Evolutionary conservation across 2,797 vertebrate genomes (phyloP), one percentile per base, ranked within the genome.

Genomic region (Phoeniculus purpureus): DNA sequence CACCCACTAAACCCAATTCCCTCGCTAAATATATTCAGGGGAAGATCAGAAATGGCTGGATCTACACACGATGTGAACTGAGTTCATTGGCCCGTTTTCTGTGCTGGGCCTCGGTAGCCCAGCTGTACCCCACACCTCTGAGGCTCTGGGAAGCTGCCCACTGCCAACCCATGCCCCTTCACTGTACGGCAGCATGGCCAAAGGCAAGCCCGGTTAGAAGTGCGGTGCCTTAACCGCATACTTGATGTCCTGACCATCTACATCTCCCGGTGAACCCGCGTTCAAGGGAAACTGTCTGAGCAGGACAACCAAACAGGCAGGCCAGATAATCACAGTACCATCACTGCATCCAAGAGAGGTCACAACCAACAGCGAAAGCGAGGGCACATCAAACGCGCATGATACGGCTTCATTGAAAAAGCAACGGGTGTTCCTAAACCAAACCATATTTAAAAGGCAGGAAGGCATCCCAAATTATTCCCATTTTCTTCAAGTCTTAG

Each of bases 1-100:
- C 81, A 86, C 50, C 62, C 56, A 75, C 82, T 71, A 90, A 94
- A 92, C 58, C 22, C 8, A 80, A 67, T 65, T 91, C 60, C 67
- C 66, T 89, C 1, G 1, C 48, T 92, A 91, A 87, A 83, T 60
- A 77, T 32, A 70, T 75, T 87, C 23, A 68, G 47, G 17, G 26
- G 55, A 88, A 86, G 29, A 85, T 59, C 84, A 67, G 68, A 55
- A 72, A 61, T 29, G 55, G 45, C 2, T 64, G 34, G 70, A 70
- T 86, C 86, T 92, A 80, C 32, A 85, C 43, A 61, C 1, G 2
- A 16, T 9, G 23, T 43, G 60, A 81, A 72, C 27, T 1, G 21
- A 71, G 32, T 29, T 94, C 27, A 65, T 48, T 56, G n/a, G 58
- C 7, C 58, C 37, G 34, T 60, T 67, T 81, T 58, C 54, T 43